Evolutionary conservation across 2,888 invertebrate genomes (phyloP).

Genomic region (Xestoiulus laeticollis): DNA sequence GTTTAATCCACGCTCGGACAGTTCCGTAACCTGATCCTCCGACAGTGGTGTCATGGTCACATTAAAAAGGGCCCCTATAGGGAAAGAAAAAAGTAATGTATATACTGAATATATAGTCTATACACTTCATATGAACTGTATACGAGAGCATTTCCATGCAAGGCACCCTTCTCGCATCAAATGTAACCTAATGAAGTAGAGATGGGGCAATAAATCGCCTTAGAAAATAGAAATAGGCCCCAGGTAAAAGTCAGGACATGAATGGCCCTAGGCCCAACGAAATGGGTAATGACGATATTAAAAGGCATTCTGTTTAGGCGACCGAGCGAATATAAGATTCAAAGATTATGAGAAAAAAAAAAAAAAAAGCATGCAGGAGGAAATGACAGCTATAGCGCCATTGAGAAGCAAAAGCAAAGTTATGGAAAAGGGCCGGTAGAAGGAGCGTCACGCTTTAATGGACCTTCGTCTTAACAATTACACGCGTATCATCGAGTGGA

Average conservation of each 20-base stretch:
- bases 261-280: not conserved
- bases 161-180: not conserved
- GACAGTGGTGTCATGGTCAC: not conserved
- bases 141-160: too few relatives aligned
- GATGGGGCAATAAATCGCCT: constrained; percentile 6
- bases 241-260: not conserved
- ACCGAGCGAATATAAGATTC: not conserved
- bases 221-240: not conserved
- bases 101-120: not conserved
- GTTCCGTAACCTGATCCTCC: not conserved
- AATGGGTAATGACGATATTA: constrained; percentile 26
- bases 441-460: not conserved
- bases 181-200: constrained; percentile 26
- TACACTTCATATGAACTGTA: not conserved
- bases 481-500: constrained; percentile 26
- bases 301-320: not conserved
- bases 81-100: not conserved
- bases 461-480: not conserved
- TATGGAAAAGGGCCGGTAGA: not conserved
- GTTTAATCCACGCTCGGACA: not conserved
- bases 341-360: not conserved
- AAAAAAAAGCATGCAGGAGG: not conserved
- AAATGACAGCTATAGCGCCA: not conserved
- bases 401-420: too few relatives aligned
- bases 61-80: not conserved